Conservation (phyloP, 2,888 invertebrate species). For the Cheilosia soror region DNA sequence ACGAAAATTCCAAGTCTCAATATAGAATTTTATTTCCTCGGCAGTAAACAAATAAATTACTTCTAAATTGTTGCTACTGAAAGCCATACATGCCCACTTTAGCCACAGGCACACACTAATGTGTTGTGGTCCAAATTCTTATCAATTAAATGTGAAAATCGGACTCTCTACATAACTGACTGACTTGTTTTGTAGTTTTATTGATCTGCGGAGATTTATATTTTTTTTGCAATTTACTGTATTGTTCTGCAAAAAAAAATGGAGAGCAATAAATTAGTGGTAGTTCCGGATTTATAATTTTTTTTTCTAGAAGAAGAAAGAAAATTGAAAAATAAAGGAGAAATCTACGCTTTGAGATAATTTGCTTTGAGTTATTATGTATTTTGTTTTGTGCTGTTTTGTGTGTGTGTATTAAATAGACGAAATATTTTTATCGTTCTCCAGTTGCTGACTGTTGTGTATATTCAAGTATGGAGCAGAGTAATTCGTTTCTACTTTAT, state of each 20-base stretch:
- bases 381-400: background rate
- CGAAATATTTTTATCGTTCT: slow-evolving; percentile 1
- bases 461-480: background rate
- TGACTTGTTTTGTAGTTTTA: background rate
- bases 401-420: background rate
- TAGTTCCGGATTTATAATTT: background rate
- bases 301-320: background rate
- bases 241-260: background rate
- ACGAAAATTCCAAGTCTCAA: background rate
- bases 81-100: background rate
- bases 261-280: slow-evolving; percentile 1
- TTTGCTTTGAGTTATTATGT: slow-evolving; percentile 1
- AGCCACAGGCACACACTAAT: background rate
- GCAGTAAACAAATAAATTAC: background rate
- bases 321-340: background rate
- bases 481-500: background rate
- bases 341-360: slow-evolving; percentile 5
- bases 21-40: background rate
- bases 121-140: background rate
- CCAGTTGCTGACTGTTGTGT: background rate
- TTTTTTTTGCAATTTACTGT: slow-evolving; percentile 1
- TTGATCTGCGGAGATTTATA: background rate
- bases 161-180: background rate
- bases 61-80: background rate
- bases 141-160: slow-evolving; percentile 8